Base-by-base conservation (phyloP, 2,888 invertebrate species). In the Erpobdella octoculata region DNA sequence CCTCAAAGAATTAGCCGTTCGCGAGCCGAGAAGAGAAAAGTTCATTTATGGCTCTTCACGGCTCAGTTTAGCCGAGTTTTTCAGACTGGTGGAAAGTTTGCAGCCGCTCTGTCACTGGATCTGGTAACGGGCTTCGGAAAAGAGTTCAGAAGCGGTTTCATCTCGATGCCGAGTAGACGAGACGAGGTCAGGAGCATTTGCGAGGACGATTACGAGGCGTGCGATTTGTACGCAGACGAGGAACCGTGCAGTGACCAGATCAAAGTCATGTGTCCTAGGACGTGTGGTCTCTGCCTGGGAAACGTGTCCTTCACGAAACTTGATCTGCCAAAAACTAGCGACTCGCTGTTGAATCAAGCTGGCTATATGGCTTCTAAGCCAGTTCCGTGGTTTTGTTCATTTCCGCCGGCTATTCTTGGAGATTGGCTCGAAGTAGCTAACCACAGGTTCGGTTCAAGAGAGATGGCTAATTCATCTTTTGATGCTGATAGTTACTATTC, bases 201-300 rank as follows among this genome's bases (percentile, higher is more conserved):
- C 28, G 53, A 53, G 15, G 53, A 53, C 53, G 53, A 53, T 53
- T 53, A 53, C n/a, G 53, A 53, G n/a, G 53, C 53, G 21, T 53
- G 53, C 15, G n/a, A n/a, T n/a, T n/a, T n/a, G n/a, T 4, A 21
- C n/a, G 9, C 53, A 5, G 53, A 25, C 2, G 28, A 28, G 21
- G 8, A 21, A 25, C 53, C 53, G 21, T 53, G 53, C 28, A 1
- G 21, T 12, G 21, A 21, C 1, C 53, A 25, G 8, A 8, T 53
- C 53, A 53, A 53, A 28, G 53, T 53, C n/a, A 53, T 28, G 12
- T 53, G 53, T n/a, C 53, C 53, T 53, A 53, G 28, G 28, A 53
- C 18, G 8, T 53, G 53, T 28, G 53, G 53, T 53, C 53, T 53
- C 53, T 53, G 53, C 28, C 21, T 8, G 4, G 53, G 53, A 25